These are phyloP conservation scores for Papilio xuthus DNA, from an alignment of 1,140 invertebrate genomes.

Conservation along the genomic window DNA sequence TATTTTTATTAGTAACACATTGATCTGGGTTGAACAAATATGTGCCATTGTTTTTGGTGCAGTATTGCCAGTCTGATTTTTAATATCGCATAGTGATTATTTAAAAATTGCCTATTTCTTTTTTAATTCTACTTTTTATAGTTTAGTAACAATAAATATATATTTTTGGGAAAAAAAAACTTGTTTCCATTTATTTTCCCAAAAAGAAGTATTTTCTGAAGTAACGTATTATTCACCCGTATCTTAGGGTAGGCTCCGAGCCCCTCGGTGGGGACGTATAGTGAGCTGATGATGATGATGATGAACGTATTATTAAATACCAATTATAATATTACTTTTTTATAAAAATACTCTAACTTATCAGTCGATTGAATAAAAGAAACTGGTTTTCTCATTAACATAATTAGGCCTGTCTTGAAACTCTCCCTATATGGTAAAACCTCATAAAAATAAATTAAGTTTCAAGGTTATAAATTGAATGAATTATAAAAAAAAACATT, in stretches of 20 bases:
- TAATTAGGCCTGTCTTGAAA: not conserved
- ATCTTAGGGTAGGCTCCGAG: too few species aligned
- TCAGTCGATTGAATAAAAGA: not conserved
- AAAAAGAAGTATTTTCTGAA: too few species aligned
- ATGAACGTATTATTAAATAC: too few species aligned
- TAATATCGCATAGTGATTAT: not conserved
- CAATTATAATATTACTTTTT: too few species aligned
- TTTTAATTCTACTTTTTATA: not conserved
- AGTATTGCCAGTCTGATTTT: not conserved
- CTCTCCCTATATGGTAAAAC: conserved; percentile 1
- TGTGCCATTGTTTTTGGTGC: too few species aligned
- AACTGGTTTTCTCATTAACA: not conserved
- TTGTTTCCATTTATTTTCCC: too few species aligned
- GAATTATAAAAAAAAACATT: not conserved
- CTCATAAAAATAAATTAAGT: not conserved
- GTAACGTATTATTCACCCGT: too few species aligned
- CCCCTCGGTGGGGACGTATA: too few species aligned
- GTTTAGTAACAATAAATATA: too few species aligned
- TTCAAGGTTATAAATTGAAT: not conserved
- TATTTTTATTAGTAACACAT: not conserved
- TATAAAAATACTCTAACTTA: not conserved
- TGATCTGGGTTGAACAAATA: not conserved
- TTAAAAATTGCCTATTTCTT: not conserved
- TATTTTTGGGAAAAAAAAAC: too few species aligned
- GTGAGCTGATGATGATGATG: too few species aligned